A percentile compares a stretch with the other conserved stretches of the same genome.
These are phyloP conservation scores for Sclerurus mexicanus DNA, from an alignment of 2,113 vertebrate species.

Conservation along the genomic window DNA sequence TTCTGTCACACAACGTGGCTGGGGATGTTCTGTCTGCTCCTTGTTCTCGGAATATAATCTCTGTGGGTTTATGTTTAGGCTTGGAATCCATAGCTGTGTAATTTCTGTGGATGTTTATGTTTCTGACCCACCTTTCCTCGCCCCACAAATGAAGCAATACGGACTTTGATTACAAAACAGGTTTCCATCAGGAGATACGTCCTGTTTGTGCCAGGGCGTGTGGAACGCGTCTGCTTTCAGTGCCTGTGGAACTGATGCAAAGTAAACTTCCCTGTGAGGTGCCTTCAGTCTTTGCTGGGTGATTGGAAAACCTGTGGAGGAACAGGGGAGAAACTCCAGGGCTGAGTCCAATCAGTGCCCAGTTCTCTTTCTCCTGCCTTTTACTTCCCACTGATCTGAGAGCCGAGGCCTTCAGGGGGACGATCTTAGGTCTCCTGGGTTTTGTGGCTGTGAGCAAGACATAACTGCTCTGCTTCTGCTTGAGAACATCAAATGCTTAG, in stretches of 20 bases:
- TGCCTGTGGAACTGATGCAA: not conserved
- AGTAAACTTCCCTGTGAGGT: not conserved
- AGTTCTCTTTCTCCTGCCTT: not conserved
- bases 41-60: not conserved
- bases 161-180: conserved; percentile 2
- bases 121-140: conserved; percentile 17
- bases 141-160: conserved; percentile 19
- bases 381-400: not conserved
- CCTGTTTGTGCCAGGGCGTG: not conserved
- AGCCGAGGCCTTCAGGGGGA: not conserved
- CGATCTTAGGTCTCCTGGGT: not conserved
- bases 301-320: not conserved
- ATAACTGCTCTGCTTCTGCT: not conserved
- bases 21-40: not conserved
- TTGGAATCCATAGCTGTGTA: not conserved
- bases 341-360: not conserved
- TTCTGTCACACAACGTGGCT: not conserved
- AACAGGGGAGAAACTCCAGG: not conserved
- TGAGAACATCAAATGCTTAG: not conserved
- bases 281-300: not conserved
- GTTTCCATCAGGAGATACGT: not conserved
- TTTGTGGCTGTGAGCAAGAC: not conserved
- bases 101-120: conserved; percentile 32
- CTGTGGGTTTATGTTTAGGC: not conserved
- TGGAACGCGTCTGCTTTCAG: not conserved